phyloP scores from a whole-genome alignment of 2,113 vertebrate species.

The Perca flavescens region DNA sequence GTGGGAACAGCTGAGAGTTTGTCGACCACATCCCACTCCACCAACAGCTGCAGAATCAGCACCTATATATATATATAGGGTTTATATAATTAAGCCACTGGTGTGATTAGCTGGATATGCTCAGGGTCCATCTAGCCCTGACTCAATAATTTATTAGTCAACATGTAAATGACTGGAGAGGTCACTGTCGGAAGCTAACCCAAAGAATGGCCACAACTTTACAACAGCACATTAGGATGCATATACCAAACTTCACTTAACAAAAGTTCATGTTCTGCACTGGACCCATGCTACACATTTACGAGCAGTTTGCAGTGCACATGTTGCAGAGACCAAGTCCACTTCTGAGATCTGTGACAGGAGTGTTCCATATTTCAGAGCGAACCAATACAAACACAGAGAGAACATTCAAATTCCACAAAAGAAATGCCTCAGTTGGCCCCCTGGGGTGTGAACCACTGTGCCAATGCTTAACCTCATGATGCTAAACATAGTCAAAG shows the following conservation, averaged over 20 bases:
- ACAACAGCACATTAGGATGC: neutral
- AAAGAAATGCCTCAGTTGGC: neutral
- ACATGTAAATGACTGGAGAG: constrained; percentile 4
- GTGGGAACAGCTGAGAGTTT: neutral
- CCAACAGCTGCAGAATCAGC: constrained; percentile 34
- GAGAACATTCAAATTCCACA: neutral
- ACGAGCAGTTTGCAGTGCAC: neutral
- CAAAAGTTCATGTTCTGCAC: constrained; percentile 6
- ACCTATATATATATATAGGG: neutral
- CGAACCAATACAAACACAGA: neutral
- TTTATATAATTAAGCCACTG: neutral
- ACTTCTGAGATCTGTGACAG: neutral
- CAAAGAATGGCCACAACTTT: neutral
- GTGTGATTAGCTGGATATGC: constrained; percentile 15
- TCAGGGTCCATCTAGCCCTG: neutral
- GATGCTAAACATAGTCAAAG: neutral
- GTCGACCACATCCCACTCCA: neutral
- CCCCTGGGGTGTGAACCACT: neutral
- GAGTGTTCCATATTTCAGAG: neutral
- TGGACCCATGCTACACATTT: neutral
- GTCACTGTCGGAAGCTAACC: neutral
- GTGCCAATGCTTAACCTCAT: neutral
- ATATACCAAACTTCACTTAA: neutral
- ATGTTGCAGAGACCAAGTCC: neutral
- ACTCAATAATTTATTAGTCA: constrained; percentile 13